Base-by-base conservation (phyloP, 2,888 invertebrate species). In the Bursaphelenchus okinawaensis region DNA sequence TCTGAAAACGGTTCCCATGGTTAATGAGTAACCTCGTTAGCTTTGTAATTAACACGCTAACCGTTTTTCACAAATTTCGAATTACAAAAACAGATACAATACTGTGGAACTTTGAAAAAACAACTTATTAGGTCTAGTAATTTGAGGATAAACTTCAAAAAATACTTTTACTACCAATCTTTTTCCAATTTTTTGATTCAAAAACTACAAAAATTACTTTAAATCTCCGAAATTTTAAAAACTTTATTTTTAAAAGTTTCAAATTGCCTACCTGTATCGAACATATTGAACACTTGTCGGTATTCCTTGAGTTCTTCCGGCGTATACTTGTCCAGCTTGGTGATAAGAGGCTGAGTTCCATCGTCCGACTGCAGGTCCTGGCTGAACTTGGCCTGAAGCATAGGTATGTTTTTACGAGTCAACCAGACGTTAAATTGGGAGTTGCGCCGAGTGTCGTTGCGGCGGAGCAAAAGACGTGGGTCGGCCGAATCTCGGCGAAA, bases 201-300 rank as follows among this genome's bases (percentile, higher is more conserved):
- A n/a, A n/a, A n/a, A n/a, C n/a, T n/a, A n/a, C n/a, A n/a, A n/a
- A n/a, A n/a, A n/a, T n/a, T n/a, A n/a, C n/a, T n/a, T n/a, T n/a
- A n/a, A n/a, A n/a, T n/a, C n/a, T n/a, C n/a, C 50, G 20, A 7
- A 9, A n/a, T n/a, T n/a, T n/a, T n/a, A n/a, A n/a, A n/a, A n/a
- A n/a, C n/a, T n/a, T n/a, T n/a, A n/a, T n/a, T 60, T 1, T 22
- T 63, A 0, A 61, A 51, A 40, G 19, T 40, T 12, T 12, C 16
- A n/a, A 40, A 40, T 1, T 4, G 16, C 54, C 19, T 6, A 54
- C 54, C 54, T 24, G 80, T 71, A 63, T 80, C 80, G 62, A 80
- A 80, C 76, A 81, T 78, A 66, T 80, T 80, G 72, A 80, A 80
- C 50, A 80, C 78, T 66, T 80, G 80, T 54, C 79, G 70, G 67